These are phyloP conservation scores for Aldabrachelys gigantea DNA, from an alignment of 2,113 vertebrate species.

Conservation along the genomic window DNA sequence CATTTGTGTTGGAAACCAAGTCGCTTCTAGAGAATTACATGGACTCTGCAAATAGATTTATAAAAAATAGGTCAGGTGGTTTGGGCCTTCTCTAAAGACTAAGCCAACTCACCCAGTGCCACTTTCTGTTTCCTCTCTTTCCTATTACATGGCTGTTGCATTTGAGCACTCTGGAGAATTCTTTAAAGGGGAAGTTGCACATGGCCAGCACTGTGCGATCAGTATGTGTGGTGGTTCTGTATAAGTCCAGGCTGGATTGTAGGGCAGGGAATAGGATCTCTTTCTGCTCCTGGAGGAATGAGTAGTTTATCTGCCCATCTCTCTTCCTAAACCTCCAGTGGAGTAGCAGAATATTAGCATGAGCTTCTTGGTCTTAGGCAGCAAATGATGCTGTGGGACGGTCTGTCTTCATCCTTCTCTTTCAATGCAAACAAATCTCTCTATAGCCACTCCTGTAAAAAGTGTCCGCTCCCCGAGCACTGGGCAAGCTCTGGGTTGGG, in stretches of 20 bases:
- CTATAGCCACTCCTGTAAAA: neutral
- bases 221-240: neutral
- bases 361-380: neutral
- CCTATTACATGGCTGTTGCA: neutral
- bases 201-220: neutral
- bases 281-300: neutral
- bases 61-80: neutral
- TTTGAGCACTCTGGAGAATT: conserved; percentile 1
- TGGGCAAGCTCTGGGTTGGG: neutral
- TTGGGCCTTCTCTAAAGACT: neutral
- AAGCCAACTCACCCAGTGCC: neutral
- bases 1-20: conserved; percentile 59
- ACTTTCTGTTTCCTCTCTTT: neutral
- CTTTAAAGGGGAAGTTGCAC: neutral
- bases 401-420: neutral
- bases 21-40: neutral
- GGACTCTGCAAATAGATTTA: conserved; percentile 18
- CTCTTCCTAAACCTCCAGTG: neutral
- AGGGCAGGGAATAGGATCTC: neutral
- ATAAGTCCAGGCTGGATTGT: neutral
- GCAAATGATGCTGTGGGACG: neutral
- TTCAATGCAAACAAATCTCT: neutral
- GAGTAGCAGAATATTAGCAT: neutral
- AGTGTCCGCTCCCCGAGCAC: neutral
- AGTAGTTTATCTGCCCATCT: neutral